Evolutionary conservation across 2,888 invertebrate species (phyloP).

Genomic region (Agriopis leucophaearia): DNA sequence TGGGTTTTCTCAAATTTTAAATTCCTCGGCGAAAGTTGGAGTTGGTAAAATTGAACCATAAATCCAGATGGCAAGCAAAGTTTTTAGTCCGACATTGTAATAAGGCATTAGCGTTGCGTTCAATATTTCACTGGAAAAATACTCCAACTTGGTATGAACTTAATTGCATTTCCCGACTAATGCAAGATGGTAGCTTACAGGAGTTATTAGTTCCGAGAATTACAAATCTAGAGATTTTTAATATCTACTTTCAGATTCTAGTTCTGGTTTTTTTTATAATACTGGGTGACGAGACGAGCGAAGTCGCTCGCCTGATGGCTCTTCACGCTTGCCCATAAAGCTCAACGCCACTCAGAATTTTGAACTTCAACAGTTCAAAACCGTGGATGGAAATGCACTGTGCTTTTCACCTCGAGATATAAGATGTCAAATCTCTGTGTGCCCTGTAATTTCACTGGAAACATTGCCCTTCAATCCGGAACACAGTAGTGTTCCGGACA

Average conservation of each 20-base stretch:
- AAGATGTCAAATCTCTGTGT: too few relatives aligned
- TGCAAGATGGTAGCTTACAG: slow-evolving; percentile 12
- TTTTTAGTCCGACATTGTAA: slow-evolving; percentile 47
- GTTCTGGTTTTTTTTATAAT: not conserved
- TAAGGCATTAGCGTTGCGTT: slow-evolving; percentile 47
- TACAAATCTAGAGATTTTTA: not conserved
- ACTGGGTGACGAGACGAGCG: too few relatives aligned
- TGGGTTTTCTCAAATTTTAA: not conserved
- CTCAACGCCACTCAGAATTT: too few relatives aligned
- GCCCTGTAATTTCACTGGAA: too few relatives aligned
- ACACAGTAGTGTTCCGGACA: too few relatives aligned
- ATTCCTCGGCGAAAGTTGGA: slow-evolving; percentile 30
- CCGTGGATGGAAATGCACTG: too few relatives aligned
- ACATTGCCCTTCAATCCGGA: too few relatives aligned
- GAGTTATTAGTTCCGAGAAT: slow-evolving; percentile 21
- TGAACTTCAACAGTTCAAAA: too few relatives aligned
- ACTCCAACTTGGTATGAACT: slow-evolving; percentile 24
- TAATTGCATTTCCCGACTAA: slow-evolving; percentile 34
- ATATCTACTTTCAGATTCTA: too few relatives aligned
- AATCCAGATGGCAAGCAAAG: slow-evolving; percentile 45
- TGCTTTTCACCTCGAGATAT: too few relatives aligned
- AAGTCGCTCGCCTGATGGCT: too few relatives aligned
- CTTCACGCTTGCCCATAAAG: too few relatives aligned
- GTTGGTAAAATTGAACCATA: slow-evolving; percentile 47
- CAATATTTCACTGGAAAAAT: slow-evolving; percentile 45